Percentiles rank a stretch among this genome's conserved stretches.
phyloP scores from a whole-genome alignment of 2,797 vertebrate genomes.

The Choloepus didactylus region DNA sequence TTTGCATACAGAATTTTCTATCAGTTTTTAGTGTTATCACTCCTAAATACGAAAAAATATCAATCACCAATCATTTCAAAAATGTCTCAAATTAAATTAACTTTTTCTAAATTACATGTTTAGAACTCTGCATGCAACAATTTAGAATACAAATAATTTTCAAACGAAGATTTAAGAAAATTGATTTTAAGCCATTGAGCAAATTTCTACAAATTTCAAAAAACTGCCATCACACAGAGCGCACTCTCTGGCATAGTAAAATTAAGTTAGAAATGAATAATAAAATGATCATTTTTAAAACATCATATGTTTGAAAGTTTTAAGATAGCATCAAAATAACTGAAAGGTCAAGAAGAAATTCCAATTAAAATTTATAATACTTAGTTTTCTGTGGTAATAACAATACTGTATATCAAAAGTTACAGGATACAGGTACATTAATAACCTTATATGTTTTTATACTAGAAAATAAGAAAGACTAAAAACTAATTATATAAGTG shows the following conservation, averaged over 20 bases:
- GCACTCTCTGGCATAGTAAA: background rate
- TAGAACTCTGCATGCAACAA: background rate
- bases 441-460: constrained; percentile 24
- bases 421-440: background rate
- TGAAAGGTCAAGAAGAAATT: constrained; percentile 21
- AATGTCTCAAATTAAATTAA: constrained; percentile 14
- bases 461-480: constrained; percentile 23
- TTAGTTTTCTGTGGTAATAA: background rate
- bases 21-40: constrained; percentile 24
- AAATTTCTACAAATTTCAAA: background rate
- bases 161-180: constrained; percentile 37
- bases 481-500: background rate
- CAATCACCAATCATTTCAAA: background rate
- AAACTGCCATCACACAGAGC: background rate
- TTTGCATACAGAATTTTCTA: background rate
- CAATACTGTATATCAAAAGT: background rate
- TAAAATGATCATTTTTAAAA: constrained; percentile 24
- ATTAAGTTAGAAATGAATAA: constrained; percentile 38
- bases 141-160: constrained; percentile 39
- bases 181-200: constrained; percentile 21
- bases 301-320: background rate
- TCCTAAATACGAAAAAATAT: background rate
- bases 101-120: background rate
- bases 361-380: background rate
- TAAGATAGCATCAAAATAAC: background rate